Evolutionary conservation across 2,797 vertebrate species (phyloP).

Genomic region (Amazonetta brasiliensis): DNA sequence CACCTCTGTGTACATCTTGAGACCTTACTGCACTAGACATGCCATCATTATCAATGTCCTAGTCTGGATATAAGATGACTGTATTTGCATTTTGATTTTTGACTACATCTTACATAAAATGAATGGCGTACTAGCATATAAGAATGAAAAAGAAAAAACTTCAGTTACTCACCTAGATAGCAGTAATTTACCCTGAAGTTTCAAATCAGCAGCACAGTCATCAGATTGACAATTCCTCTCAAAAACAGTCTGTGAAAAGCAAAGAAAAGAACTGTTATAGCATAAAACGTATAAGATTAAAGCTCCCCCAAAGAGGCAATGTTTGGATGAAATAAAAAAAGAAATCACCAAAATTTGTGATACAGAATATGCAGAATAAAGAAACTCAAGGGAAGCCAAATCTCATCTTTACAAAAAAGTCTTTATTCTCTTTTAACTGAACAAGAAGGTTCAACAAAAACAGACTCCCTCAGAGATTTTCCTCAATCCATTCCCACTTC

Average conservation of each 20-base stretch:
- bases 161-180: conserved; percentile 87
- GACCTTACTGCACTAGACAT: not conserved
- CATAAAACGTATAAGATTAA: not conserved
- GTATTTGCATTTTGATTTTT: not conserved
- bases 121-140: not conserved
- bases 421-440: not conserved
- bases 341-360: not conserved
- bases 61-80: not conserved
- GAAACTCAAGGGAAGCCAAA: not conserved
- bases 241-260: conserved; percentile 89
- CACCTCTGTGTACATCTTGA: not conserved
- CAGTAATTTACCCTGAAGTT: conserved; percentile 90
- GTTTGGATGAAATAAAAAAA: not conserved
- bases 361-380: not conserved
- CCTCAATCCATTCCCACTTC: not conserved
- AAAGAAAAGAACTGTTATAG: conserved; percentile 3
- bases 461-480: not conserved
- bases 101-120: not conserved
- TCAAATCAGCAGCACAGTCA: conserved; percentile 95
- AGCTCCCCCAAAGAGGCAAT: not conserved
- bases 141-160: not conserved
- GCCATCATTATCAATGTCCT: not conserved
- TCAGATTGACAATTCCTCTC: conserved; percentile 98
- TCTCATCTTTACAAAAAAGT: not conserved
- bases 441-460: not conserved